phyloP scores from a whole-genome alignment of 2,888 invertebrate species.

The Cylindroiulus punctatus region DNA sequence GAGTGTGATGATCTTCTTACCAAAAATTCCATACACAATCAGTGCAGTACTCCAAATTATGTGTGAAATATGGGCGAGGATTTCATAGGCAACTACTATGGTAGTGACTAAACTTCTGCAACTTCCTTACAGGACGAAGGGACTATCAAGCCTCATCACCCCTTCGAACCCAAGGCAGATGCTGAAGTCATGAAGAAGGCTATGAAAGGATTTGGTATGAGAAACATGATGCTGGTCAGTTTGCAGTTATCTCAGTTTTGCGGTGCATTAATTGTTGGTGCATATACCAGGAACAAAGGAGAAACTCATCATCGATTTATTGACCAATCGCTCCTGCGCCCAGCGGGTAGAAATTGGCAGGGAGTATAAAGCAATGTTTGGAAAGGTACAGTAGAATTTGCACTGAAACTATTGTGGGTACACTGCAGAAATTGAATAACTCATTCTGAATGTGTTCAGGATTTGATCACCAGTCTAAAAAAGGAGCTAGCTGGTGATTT shows the following conservation, averaged over 20 bases:
- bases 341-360: slow-evolving; percentile 85
- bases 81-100: too few species aligned
- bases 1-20: too few species aligned
- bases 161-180: slow-evolving; percentile 82
- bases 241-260: background rate
- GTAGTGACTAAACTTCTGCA: too few species aligned
- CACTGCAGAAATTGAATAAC: too few species aligned
- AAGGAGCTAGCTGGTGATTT: slow-evolving; percentile 90
- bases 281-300: slow-evolving; percentile 76
- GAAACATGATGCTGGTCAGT: background rate
- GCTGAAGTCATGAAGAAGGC: slow-evolving; percentile 84
- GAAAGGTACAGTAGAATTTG: slow-evolving; percentile 75
- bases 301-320: slow-evolving; percentile 83
- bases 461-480: slow-evolving; percentile 83
- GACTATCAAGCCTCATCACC: slow-evolving; percentile 78
- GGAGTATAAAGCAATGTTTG: slow-evolving; percentile 87
- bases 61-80: too few species aligned
- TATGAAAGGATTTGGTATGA: slow-evolving; percentile 86
- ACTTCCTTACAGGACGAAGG: slow-evolving; percentile 48
- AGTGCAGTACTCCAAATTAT: too few species aligned
- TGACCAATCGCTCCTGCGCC: slow-evolving; percentile 82
- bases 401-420: too few species aligned
- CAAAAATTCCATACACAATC: too few species aligned
- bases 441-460: too few species aligned
- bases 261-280: too few species aligned